Base-by-base conservation (phyloP, 2,888 invertebrate genomes). In the Shargacucullia verbasci region DNA sequence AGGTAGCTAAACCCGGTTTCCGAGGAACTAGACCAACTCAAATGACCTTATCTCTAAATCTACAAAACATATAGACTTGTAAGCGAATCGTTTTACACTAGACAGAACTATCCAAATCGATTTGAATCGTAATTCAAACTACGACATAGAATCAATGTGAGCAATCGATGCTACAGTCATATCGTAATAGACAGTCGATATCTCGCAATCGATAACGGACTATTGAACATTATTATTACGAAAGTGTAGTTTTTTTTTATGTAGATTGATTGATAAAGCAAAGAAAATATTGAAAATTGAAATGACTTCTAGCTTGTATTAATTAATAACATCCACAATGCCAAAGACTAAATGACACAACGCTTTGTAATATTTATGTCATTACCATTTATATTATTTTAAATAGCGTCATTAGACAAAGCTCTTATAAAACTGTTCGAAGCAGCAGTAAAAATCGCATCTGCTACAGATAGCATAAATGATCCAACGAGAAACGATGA, bases 91-190 rank as follows among this genome's bases (percentile, higher is more conserved):
- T 68, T 57, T 52, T 63, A 52, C 50, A 45, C 50, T 31, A 55
- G 50, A 58, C 50, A 41, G 9, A 60, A 47, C 14, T 27, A 52
- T 52, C 38, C 31, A 31, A 55, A 68, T 50, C 56, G 48, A 61
- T 58, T 75, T 54, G 37, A 63, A 64, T 44, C 45, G 39, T 60
- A 55, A 63, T 55, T 35, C 44, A 47, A 59, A 54, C 6, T 37
- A 15, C 41, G 31, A 59, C 41, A 57, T 31, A 56, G 11, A 60
- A 68, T 59, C 61, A 53, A 63, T 73, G 59, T 61, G 20, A 34
- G 57, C 57, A 61, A 66, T 64, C 57, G 64, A 69, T 43, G 15
- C 29, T 64, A 46, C 40, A 39, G 63, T 73, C 38, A 48, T 50
- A 57, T 58, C 10, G 52, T 50, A 54, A 56, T 55, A 44, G 56